phyloP scores from a whole-genome alignment of 2,113 vertebrate genomes.

The Dasyprocta punctata region DNA sequence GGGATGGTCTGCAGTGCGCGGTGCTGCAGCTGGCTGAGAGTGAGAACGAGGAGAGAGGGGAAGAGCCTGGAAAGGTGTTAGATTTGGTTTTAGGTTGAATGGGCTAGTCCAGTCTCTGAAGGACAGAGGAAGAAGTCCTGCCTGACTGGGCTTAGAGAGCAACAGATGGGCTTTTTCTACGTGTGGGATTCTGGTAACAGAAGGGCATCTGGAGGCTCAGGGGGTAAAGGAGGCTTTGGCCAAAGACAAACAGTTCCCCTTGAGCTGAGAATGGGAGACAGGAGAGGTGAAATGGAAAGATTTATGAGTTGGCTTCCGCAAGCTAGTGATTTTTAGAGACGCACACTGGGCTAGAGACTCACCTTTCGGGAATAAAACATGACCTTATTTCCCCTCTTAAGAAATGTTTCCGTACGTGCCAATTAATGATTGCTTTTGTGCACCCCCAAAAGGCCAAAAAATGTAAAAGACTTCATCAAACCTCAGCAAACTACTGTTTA shows the following conservation, averaged over 20 bases:
- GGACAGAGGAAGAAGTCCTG: not conserved
- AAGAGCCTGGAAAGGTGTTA: not conserved
- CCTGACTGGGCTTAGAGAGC: not conserved
- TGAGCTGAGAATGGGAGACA: slow-evolving; percentile 35
- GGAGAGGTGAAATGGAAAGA: not conserved
- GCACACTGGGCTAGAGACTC: slow-evolving; percentile 57
- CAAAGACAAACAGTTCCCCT: not conserved
- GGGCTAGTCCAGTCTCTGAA: not conserved
- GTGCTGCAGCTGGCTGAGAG: slow-evolving; percentile 90
- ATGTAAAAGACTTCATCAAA: slow-evolving; percentile 42
- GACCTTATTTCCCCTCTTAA: slow-evolving; percentile 47
- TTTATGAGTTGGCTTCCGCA: not conserved
- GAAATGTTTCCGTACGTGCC: slow-evolving; percentile 71
- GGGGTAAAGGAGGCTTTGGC: not conserved
- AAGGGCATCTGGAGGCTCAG: not conserved
- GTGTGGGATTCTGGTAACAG: not conserved
- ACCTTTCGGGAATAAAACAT: slow-evolving; percentile 74
- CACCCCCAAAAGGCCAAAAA: slow-evolving; percentile 55
- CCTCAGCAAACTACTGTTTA: slow-evolving; percentile 24
- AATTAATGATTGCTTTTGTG: slow-evolving; percentile 70
- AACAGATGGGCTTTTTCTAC: not conserved
- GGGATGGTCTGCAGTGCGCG: slow-evolving; percentile 92
- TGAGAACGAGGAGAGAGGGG: slow-evolving; percentile 46
- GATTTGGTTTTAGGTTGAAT: not conserved
- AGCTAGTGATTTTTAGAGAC: slow-evolving; percentile 63